Evolutionary conservation across 1,140 invertebrate genomes (phyloP), one percentile per base, ranked within the genome.

Genomic region (Musca vetustissima): DNA sequence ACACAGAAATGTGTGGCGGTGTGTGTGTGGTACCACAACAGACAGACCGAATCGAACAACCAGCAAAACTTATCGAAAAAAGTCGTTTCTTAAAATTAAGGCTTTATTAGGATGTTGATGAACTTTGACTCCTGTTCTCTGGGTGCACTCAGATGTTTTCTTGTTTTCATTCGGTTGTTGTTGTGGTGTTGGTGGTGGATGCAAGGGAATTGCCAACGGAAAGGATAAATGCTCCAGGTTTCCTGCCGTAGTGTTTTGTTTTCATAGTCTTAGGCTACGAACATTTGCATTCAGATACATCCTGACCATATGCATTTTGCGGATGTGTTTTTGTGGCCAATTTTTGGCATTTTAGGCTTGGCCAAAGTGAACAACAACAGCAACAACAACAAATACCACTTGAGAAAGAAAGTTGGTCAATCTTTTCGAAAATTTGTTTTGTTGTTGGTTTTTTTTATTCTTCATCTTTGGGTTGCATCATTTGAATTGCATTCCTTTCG

Each of bases 271-370:
- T 2, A 43, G 13, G 11, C 36, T n/a, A 43, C 13, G 1, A 4
- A 43, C 36, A 43, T 59, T 59, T 25, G 22, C 36, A 43, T 43
- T 43, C 36, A 43, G 36, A 7, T 11, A 43, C 36, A 43, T 43
- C 36, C 36, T 43, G 36, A 43, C 36, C 6, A 43, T 53, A 66
- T 52, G 65, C 65, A 67, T 70, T 70, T 66, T 70, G 69, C 65
- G 69, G 69, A 55, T 70, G 65, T 70, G 69, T 70, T 66, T 65
- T 70, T 70, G 69, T 70, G 69, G 69, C 69, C 69, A 70, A 70
- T 53, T 67, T 70, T 70, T 70, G 69, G 69, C 69, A 70, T 70
- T 61, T 61, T 52, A 55, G 69, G 69, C 65, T 64, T 61, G 69
- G 64, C 52, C 53, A 61, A n/a, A 36, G 57, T 43, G 57, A 36